phyloP scores from a whole-genome alignment of 2,888 invertebrate species.

The Sesia bembeciformis region DNA sequence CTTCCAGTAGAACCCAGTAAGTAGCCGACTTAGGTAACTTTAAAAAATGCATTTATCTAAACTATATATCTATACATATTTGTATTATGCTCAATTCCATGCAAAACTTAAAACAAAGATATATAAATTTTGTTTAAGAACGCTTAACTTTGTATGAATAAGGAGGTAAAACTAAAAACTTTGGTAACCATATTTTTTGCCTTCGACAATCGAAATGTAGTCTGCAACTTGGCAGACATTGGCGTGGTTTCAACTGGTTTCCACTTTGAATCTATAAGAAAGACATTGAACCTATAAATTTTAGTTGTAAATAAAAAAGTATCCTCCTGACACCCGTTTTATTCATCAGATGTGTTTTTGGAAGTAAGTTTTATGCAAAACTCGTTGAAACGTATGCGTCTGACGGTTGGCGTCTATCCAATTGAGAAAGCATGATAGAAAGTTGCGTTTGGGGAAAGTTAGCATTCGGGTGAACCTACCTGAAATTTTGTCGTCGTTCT shows the following conservation, averaged over 20 bases:
- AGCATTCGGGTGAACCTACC: too few relatives aligned
- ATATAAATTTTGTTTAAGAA: not conserved
- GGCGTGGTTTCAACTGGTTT: conserved; percentile 29
- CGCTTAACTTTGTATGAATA: not conserved
- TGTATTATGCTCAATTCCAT: not conserved
- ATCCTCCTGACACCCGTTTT: conserved; percentile 30
- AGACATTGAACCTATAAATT: conserved; percentile 45
- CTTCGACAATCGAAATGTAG: conserved; percentile 15
- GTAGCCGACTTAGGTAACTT: too few relatives aligned
- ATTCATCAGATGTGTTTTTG: conserved; percentile 42
- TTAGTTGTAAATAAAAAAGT: conserved; percentile 26
- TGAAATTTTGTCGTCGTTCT: too few relatives aligned
- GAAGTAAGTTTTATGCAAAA: conserved; percentile 46
- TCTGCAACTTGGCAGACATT: conserved; percentile 38
- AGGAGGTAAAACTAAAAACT: not conserved
- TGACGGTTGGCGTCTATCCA: conserved; percentile 40
- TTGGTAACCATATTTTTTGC: not conserved
- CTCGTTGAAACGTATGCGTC: conserved; percentile 44
- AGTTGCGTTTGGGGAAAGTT: too few relatives aligned
- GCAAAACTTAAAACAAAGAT: not conserved
- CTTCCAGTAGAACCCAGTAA: too few relatives aligned
- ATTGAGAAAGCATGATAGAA: conserved; percentile 17
- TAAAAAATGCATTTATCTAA: too few relatives aligned
- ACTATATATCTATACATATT: too few relatives aligned
- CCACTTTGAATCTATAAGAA: conserved; percentile 32